Evolutionary conservation across 1,140 invertebrate species (phyloP).

Genomic region (Drosophila hydei): DNA sequence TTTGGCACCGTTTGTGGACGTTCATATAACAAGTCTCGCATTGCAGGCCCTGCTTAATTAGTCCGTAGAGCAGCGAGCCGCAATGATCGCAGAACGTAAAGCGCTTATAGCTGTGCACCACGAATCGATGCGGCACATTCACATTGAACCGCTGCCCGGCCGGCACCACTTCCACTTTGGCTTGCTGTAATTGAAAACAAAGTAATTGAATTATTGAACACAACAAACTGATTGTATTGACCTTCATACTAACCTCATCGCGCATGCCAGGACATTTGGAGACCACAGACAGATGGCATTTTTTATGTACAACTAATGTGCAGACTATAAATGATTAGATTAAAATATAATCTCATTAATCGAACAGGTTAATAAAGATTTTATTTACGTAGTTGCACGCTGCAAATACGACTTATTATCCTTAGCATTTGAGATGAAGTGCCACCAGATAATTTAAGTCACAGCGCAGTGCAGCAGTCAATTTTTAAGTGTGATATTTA

Average conservation of each 20-base stretch:
- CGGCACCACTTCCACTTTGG: conserved; percentile 83
- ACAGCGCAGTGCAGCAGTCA: conserved; percentile 32
- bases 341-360: conserved; percentile 43
- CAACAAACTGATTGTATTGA: not conserved
- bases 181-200: conserved; percentile 56
- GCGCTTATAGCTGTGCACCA: conserved; percentile 96
- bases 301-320: conserved; percentile 98
- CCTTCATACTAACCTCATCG: conserved; percentile 88
- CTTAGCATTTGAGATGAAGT: conserved; percentile 12
- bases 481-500: conserved; percentile 33
- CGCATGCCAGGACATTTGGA: conserved; percentile 98
- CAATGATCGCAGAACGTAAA: conserved; percentile 99
- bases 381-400: conserved; percentile 6
- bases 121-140: conserved; percentile 98
- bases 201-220: conserved; percentile 3
- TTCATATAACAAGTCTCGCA: conserved; percentile 99
- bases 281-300: conserved; percentile 96
- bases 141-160: conserved; percentile 96
- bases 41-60: conserved; percentile 98
- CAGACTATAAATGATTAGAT: conserved; percentile 90
- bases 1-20: conserved; percentile 99
- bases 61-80: conserved; percentile 94
- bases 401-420: conserved; percentile 5
- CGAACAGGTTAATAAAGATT: not conserved
- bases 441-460: conserved; percentile 26